Conservation (phyloP, 2,113 vertebrate genomes). For the Megaceryle maxima region DNA sequence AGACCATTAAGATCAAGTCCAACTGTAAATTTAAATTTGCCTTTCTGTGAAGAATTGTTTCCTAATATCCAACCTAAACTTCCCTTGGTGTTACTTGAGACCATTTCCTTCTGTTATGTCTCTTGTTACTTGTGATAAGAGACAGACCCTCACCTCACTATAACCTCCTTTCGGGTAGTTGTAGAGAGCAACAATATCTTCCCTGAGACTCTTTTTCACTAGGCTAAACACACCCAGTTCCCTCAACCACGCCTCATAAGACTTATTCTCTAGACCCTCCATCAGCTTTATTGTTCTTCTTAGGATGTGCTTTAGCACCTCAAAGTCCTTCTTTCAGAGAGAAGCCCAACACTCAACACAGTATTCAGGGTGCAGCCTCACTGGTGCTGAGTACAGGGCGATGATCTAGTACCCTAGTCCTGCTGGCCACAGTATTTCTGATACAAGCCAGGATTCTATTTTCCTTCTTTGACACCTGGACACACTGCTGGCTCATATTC, state of each 20-base stretch:
- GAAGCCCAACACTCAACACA: neutral
- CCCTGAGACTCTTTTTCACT: neutral
- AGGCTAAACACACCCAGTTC: neutral
- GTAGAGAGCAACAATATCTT: neutral
- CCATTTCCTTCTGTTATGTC: neutral
- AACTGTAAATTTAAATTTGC: neutral
- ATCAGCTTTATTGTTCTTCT: no score
- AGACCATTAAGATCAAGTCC: neutral
- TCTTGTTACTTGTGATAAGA: neutral
- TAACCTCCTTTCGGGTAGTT: neutral
- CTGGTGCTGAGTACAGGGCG: neutral
- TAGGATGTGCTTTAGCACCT: no score
- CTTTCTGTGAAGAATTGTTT: neutral
- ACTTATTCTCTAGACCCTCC: no score
- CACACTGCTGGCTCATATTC: neutral
- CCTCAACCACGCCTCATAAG: neutral
- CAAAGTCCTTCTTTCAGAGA: no score
- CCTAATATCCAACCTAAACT: neutral
- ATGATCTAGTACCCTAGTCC: neutral
- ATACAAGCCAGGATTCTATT: neutral
- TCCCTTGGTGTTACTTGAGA: neutral
- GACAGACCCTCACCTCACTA: neutral
- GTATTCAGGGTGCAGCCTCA: neutral
- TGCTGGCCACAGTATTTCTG: neutral
- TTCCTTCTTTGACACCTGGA: neutral